phyloP scores from a whole-genome alignment of 1,140 invertebrate genomes.

The Megalopta genalis region DNA sequence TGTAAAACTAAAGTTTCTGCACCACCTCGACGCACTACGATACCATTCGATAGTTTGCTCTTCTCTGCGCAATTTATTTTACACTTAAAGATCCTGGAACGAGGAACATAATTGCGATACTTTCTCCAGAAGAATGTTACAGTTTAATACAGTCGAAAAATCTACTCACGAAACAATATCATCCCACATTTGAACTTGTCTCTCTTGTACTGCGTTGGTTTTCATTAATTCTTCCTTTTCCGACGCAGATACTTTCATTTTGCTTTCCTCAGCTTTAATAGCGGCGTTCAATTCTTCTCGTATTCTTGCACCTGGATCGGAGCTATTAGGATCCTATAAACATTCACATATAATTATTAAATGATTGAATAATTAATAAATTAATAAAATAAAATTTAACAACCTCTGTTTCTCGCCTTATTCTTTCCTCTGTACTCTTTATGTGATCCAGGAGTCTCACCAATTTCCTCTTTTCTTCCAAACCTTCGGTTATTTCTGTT shows the following conservation, averaged over 20 bases:
- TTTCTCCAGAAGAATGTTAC: constrained; percentile 6
- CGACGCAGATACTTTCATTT: constrained; percentile 78
- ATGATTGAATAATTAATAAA: no score
- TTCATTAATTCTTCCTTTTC: constrained; percentile 83
- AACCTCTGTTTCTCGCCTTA: constrained; percentile 68
- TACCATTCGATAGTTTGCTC: constrained; percentile 73
- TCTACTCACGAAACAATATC: constrained; percentile 81
- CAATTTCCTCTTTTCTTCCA: constrained; percentile 57
- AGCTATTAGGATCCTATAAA: constrained; percentile 57
- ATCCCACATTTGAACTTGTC: constrained; percentile 85
- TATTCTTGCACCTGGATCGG: constrained; percentile 56
- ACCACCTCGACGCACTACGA: constrained; percentile 76
- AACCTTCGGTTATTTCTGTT: constrained; percentile 79
- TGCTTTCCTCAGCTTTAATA: constrained; percentile 66
- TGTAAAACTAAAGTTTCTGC: constrained; percentile 80
- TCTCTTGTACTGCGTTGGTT: constrained; percentile 79
- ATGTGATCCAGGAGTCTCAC: constrained; percentile 63
- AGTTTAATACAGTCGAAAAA: constrained; percentile 13
- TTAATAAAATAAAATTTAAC: neutral
- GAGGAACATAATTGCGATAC: constrained; percentile 29
- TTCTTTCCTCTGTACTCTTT: constrained; percentile 64
- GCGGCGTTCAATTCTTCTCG: constrained; percentile 68
- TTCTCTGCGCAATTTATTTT: constrained; percentile 77
- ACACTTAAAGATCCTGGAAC: constrained; percentile 76
- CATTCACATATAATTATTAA: no score